These are phyloP conservation scores for Myotis brandtii DNA, from an alignment of 2,113 vertebrate genomes.

Conservation along the genomic window DNA sequence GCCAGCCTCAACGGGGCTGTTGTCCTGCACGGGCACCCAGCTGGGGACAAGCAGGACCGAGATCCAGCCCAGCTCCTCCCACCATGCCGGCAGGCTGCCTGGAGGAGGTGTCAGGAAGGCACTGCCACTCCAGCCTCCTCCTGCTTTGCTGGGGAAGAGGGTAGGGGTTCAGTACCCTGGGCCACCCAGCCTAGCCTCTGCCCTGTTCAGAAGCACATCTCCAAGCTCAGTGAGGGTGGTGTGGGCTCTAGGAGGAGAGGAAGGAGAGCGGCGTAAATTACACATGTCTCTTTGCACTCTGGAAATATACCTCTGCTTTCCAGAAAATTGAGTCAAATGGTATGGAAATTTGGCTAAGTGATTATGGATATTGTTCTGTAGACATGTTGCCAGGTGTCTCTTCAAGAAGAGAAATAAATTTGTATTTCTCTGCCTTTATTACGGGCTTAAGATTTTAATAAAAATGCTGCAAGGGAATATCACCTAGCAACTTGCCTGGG, in stretches of 20 bases:
- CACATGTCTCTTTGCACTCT: neutral
- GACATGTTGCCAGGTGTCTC: slow-evolving; percentile 47
- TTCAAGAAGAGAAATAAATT: slow-evolving; percentile 24
- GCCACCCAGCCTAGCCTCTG: neutral
- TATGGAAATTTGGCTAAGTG: slow-evolving; percentile 22
- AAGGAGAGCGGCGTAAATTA: neutral
- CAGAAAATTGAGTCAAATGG: slow-evolving; percentile 18
- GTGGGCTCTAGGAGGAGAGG: neutral
- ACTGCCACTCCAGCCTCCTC: neutral
- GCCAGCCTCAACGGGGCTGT: neutral
- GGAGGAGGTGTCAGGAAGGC: neutral
- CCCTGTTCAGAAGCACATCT: neutral
- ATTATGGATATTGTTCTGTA: slow-evolving; percentile 58
- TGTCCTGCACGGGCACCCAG: neutral
- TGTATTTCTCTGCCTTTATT: slow-evolving; percentile 8
- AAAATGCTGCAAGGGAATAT: neutral
- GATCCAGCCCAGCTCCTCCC: neutral
- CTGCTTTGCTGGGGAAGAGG: neutral
- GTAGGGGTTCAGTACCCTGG: neutral
- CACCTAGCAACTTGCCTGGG: neutral
- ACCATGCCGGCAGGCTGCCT: neutral
- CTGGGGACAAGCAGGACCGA: accelerated
- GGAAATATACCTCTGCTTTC: neutral
- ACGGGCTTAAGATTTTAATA: neutral
- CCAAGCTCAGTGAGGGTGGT: neutral